Evolutionary conservation across 2,888 invertebrate species (phyloP).

Genomic region (Cheilosia urbana): DNA sequence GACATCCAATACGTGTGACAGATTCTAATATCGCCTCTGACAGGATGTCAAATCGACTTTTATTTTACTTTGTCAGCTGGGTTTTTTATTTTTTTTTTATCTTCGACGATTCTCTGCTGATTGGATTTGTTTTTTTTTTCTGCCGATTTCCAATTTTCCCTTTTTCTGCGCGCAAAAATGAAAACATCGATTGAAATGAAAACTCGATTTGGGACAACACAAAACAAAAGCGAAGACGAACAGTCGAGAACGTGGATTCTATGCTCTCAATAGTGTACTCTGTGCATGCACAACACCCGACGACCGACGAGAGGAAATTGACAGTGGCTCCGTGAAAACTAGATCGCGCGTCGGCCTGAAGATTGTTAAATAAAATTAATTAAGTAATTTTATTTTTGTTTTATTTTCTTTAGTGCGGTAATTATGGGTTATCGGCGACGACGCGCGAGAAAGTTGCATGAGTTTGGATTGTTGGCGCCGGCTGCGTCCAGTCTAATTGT

Average conservation of each 20-base stretch:
- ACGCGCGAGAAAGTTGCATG: slow-evolving; percentile 64
- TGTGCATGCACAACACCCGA: not conserved
- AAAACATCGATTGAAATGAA: slow-evolving; percentile 41
- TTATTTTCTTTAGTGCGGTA: slow-evolving; percentile 47
- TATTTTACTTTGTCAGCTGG: slow-evolving; percentile 6
- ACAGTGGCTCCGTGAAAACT: slow-evolving; percentile 61
- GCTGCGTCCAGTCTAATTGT: slow-evolving; percentile 40
- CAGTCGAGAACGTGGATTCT: slow-evolving; percentile 3
- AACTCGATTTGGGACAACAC: slow-evolving; percentile 62
- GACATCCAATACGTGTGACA: slow-evolving; percentile 20
- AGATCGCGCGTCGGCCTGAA: slow-evolving; percentile 48
- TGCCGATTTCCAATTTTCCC: slow-evolving; percentile 36
- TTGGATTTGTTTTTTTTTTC: slow-evolving; percentile 22
- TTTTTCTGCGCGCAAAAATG: not conserved
- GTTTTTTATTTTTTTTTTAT: not conserved
- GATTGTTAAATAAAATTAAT: slow-evolving; percentile 72
- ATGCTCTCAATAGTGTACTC: not conserved
- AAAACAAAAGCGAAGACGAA: slow-evolving; percentile 20
- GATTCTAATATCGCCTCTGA: slow-evolving; percentile 18
- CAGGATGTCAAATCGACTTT: slow-evolving; percentile 27
- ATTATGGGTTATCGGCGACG: slow-evolving; percentile 60
- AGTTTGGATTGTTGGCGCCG: slow-evolving; percentile 63
- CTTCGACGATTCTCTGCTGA: slow-evolving; percentile 20
- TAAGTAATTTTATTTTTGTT: slow-evolving; percentile 61
- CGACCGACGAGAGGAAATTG: slow-evolving; percentile 31